Conservation (phyloP, 2,797 vertebrate species). For the Phrynocephalus guinanensis region DNA sequence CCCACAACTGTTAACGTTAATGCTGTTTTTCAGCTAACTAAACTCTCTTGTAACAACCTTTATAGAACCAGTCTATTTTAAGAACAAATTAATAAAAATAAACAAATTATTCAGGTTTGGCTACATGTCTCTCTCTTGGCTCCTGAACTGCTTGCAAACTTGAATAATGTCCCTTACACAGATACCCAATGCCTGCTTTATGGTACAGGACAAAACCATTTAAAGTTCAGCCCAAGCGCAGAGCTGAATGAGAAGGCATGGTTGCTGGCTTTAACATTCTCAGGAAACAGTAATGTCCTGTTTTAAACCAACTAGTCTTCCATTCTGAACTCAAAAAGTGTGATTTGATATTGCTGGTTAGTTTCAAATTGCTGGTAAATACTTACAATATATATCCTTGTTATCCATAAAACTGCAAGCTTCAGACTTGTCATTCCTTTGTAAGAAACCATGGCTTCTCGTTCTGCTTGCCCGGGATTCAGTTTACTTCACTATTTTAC, state of each 20-base stretch:
- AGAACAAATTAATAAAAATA: too few relatives aligned
- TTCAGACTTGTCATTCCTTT: background rate
- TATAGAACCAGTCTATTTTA: too few relatives aligned
- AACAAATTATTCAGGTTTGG: too few relatives aligned
- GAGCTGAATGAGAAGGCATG: background rate
- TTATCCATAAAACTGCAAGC: too few relatives aligned
- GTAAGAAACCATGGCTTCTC: background rate
- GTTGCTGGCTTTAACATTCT: background rate
- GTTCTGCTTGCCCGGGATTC: background rate
- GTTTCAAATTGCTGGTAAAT: background rate
- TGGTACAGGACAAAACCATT: background rate
- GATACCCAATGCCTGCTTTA: background rate
- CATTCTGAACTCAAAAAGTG: background rate
- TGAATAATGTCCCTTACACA: too few relatives aligned
- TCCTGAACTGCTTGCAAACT: too few relatives aligned
- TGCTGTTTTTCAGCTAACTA: too few relatives aligned
- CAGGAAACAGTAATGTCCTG: background rate
- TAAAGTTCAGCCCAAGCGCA: background rate
- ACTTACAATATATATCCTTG: background rate
- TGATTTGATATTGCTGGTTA: background rate
- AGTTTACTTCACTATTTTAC: slow-evolving; percentile 45
- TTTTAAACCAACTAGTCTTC: background rate
- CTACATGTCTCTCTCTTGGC: too few relatives aligned
- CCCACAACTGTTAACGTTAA: too few relatives aligned
- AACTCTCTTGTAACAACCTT: too few relatives aligned